Percentiles rank a stretch among this genome's conserved stretches.
phyloP scores from a whole-genome alignment of 92 coral and sea anemone species.

The Zoanthus sansibaricus region DNA sequence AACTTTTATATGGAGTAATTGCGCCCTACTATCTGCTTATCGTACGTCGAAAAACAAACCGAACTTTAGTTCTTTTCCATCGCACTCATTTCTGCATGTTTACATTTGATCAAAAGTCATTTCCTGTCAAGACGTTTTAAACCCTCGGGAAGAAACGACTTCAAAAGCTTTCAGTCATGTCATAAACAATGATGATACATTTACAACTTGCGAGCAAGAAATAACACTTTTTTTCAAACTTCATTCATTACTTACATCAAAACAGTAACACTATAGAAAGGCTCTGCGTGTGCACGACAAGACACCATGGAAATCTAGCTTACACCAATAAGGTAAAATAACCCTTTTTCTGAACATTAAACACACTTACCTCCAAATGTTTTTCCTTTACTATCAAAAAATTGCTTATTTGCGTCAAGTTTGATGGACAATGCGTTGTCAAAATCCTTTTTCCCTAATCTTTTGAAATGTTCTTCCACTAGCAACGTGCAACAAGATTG shows the following conservation, averaged over 20 bases:
- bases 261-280: neutral
- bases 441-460: slow-evolving; percentile 21
- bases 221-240: neutral
- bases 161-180: slow-evolving; percentile 5
- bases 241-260: neutral
- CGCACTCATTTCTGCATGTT: slow-evolving; percentile 32
- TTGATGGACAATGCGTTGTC: slow-evolving; percentile 20
- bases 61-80: neutral
- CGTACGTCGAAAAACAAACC: neutral
- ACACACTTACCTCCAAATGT: slow-evolving; percentile 31
- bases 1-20: neutral
- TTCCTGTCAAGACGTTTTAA: slow-evolving; percentile 38
- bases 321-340: neutral
- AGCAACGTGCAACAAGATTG: slow-evolving; percentile 17
- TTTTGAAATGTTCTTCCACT: slow-evolving; percentile 39
- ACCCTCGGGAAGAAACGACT: neutral
- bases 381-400: slow-evolving; percentile 28
- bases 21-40: neutral
- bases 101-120: slow-evolving; percentile 46
- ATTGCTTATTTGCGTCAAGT: slow-evolving; percentile 13
- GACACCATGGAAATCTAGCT: neutral
- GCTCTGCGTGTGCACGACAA: slow-evolving; percentile 34
- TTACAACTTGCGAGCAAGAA: neutral
- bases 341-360: neutral
- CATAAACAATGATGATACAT: neutral